Evolutionary conservation across 2,113 vertebrate genomes (phyloP).

Genomic region (Pithys albifrons): DNA sequence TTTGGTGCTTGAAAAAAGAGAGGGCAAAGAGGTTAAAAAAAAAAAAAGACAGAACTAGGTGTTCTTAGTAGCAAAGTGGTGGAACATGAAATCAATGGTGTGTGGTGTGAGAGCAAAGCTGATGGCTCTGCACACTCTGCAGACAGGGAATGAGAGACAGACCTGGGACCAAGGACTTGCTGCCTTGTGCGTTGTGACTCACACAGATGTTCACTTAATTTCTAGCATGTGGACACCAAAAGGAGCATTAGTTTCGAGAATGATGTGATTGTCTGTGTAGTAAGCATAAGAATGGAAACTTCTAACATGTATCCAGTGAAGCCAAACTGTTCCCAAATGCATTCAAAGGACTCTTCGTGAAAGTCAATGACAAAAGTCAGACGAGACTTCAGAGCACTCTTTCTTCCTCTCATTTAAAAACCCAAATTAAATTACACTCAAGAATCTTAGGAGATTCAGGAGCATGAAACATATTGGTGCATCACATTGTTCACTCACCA

Average conservation of each 20-base stretch:
- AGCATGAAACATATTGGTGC: background rate
- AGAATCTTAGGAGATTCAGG: background rate
- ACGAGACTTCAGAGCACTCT: background rate
- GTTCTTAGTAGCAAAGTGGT: background rate
- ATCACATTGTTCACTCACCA: conserved; percentile 23
- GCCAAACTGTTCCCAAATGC: conserved; percentile 12
- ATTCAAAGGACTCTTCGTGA: background rate
- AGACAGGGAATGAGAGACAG: conserved; percentile 53
- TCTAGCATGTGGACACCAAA: conserved; percentile 68
- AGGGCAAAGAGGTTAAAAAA: too few relatives aligned
- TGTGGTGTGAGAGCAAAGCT: background rate
- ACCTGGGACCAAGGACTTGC: conserved; percentile 61
- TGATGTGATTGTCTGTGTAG: conserved; percentile 29
- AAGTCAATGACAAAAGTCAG: conserved; percentile 28
- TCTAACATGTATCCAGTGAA: conserved; percentile 1
- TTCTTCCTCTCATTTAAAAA: conserved; percentile 18
- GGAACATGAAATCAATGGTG: background rate
- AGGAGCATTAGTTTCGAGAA: conserved; percentile 61
- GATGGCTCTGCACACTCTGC: background rate
- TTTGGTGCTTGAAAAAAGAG: background rate
- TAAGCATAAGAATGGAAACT: conserved; percentile 26
- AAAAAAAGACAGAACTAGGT: background rate
- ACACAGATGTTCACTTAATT: conserved; percentile 67
- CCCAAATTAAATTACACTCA: conserved; percentile 15
- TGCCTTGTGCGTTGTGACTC: conserved; percentile 45